Evolutionary conservation across 1,140 invertebrate species (phyloP).

Genomic region (Aricia agestis): DNA sequence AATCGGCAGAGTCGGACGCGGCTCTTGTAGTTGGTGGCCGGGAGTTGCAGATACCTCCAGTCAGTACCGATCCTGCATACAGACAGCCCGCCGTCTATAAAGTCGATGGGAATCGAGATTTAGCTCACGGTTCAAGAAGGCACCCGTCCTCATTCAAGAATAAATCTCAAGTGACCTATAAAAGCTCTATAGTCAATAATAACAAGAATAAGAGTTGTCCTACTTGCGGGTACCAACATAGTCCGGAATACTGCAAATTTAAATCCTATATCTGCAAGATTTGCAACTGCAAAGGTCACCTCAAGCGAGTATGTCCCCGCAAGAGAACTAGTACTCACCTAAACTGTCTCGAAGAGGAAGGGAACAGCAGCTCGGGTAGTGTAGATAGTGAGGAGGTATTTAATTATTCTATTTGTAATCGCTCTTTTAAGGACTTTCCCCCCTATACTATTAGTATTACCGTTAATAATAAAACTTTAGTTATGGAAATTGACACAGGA

Average conservation of each 20-base stretch:
- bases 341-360: background rate
- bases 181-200: too few species aligned
- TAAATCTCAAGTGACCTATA: too few species aligned
- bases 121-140: too few species aligned
- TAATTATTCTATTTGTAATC: conserved; percentile 16
- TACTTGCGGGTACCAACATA: too few species aligned
- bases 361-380: background rate
- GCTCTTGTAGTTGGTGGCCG: background rate
- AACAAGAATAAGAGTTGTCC: too few species aligned
- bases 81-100: background rate
- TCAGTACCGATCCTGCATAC: background rate
- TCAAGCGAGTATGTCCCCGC: conserved; percentile 19
- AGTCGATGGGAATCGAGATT: background rate
- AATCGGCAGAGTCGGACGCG: conserved; percentile 22
- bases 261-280: too few species aligned
- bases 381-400: conserved; percentile 22
- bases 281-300: too few species aligned
- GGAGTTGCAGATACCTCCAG: background rate
- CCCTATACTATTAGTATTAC: conserved; percentile 27
- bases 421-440: conserved; percentile 24
- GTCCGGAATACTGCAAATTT: too few species aligned
- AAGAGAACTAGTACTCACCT: background rate
- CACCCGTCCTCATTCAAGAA: too few species aligned
- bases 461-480: conserved; percentile 25
- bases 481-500: conserved; percentile 39